Conservation (phyloP, 2,113 vertebrate genomes). For the Cyprinodon variegatus region DNA sequence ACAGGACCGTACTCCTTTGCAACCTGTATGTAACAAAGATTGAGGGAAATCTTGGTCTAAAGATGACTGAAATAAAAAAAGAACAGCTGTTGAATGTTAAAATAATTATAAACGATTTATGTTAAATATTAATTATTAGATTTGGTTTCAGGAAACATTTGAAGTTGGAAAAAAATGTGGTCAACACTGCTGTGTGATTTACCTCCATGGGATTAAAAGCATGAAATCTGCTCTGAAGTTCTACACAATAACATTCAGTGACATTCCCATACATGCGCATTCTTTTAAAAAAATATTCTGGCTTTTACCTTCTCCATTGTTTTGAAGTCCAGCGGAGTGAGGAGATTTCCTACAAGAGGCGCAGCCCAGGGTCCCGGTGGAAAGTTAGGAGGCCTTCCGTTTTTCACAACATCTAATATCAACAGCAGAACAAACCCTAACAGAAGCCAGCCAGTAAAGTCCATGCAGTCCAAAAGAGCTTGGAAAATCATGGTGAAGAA, state of each 20-base stretch:
- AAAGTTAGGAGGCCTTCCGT: not conserved
- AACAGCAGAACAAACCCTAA: not conserved
- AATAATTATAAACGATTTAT: too few species aligned
- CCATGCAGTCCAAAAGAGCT: not conserved
- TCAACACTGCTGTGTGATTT: not conserved
- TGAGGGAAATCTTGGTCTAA: not conserved
- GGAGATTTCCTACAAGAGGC: not conserved
- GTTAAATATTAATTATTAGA: not conserved
- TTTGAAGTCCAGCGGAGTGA: not conserved
- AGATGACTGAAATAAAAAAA: not conserved
- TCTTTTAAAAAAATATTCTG: not conserved
- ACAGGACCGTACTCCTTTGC: constrained; percentile 78
- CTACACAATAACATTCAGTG: not conserved
- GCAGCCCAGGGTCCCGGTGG: not conserved
- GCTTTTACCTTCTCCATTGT: not conserved
- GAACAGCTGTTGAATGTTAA: too few species aligned
- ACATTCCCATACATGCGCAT: not conserved
- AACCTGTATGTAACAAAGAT: constrained; percentile 63
- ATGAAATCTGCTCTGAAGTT: not conserved
- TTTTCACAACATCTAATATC: not conserved
- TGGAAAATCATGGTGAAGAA: not conserved
- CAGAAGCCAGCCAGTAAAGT: not conserved
- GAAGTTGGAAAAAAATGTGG: not conserved
- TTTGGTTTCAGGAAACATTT: not conserved
- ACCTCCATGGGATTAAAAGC: not conserved